Conservation (phyloP, 2,797 vertebrate genomes). For the Pitangus sulphuratus region DNA sequence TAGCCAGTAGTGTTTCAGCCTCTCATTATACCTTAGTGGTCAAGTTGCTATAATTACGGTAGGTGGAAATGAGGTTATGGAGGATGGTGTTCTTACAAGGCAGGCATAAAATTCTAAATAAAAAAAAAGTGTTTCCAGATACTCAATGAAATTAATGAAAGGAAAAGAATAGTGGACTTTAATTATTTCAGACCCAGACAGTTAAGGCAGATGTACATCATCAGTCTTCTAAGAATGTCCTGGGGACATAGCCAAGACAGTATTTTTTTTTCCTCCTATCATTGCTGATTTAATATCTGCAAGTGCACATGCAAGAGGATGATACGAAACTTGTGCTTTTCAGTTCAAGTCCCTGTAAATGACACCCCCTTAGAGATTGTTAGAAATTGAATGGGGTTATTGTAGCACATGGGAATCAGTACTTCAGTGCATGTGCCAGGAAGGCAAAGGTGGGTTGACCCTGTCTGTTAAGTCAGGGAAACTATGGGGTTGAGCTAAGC, state of each 20-base stretch:
- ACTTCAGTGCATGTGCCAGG: conserved; percentile 40
- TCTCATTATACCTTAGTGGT: not conserved
- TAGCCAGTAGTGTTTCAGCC: not conserved
- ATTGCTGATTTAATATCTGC: conserved; percentile 38
- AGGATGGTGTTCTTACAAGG: not conserved
- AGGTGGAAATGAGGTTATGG: not conserved
- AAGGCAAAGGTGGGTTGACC: conserved; percentile 67
- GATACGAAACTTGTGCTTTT: not conserved
- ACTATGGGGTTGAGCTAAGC: conserved; percentile 16
- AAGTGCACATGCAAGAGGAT: not conserved
- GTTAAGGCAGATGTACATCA: conserved; percentile 24
- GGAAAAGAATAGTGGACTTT: not conserved
- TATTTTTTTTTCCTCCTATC: not conserved
- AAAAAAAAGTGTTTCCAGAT: not conserved
- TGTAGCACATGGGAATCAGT: conserved; percentile 19
- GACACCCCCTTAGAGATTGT: not conserved
- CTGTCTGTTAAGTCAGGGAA: conserved; percentile 12
- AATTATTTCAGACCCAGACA: conserved; percentile 36
- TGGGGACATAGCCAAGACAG: conserved; percentile 35
- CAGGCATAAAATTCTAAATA: not conserved
- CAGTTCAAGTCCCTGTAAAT: conserved; percentile 33
- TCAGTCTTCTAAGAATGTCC: conserved; percentile 54
- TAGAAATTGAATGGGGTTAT: conserved; percentile 26
- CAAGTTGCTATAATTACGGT: not conserved
- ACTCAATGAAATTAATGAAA: conserved; percentile 17